These are phyloP conservation scores for Panagrolaimus sp. DNA, from an alignment of 1,140 invertebrate genomes.

Conservation along the genomic window DNA sequence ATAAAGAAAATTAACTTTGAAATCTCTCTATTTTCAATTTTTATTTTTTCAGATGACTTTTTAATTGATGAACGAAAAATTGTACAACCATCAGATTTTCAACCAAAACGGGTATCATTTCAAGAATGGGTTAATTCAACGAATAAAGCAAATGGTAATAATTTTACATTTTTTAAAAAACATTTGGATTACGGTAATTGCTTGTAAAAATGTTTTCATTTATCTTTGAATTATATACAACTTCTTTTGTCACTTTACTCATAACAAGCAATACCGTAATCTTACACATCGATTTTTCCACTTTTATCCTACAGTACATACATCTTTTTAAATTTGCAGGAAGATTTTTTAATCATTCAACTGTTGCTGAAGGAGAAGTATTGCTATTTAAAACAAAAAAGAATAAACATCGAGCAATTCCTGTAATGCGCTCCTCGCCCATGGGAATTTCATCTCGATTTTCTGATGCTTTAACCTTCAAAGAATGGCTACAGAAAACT, in stretches of 20 bases:
- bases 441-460: constrained; percentile 26
- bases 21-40: too few relatives aligned
- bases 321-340: constrained; percentile 17
- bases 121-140: constrained; percentile 5
- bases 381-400: constrained; percentile 45
- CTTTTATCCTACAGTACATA: too few relatives aligned
- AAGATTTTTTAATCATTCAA: constrained; percentile 35
- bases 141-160: neutral
- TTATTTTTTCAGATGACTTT: constrained; percentile 4
- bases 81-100: neutral
- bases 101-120: neutral
- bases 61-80: neutral
- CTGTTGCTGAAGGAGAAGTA: constrained; percentile 42
- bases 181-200: too few relatives aligned
- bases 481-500: constrained; percentile 41
- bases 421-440: constrained; percentile 31
- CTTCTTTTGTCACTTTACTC: too few relatives aligned
- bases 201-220: too few relatives aligned
- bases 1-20: too few relatives aligned
- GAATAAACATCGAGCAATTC: constrained; percentile 42
- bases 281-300: too few relatives aligned
- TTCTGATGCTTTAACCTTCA: constrained; percentile 42
- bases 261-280: too few relatives aligned
- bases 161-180: too few relatives aligned
- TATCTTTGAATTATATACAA: too few relatives aligned